Evolutionary conservation across 2,888 invertebrate species (phyloP), one percentile per base, ranked within the genome.

Genomic region (Meiosimyza platycephala): DNA sequence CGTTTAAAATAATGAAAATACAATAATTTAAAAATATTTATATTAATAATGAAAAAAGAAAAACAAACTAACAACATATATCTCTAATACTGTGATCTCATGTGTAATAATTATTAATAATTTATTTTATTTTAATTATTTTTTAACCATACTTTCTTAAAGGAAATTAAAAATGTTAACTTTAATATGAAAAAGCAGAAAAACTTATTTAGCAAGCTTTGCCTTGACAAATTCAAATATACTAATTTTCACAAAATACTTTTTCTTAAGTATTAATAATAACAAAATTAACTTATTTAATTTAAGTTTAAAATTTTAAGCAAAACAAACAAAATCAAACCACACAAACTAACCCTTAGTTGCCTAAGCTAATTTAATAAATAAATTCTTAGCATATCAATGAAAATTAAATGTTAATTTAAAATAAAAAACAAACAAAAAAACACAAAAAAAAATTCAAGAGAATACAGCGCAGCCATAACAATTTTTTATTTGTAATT

Each of bases 21-120:
- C 65, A 75, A 82, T 79, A 77, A 78, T 79, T 79, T 4, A 22
- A 33, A 13, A 62, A 62, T 40, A 40, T n/a, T 62, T 18, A 16
- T 15, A 16, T 9, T 50, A 16, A 54, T 54, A 54, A 11, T 54
- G 7, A 54, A 11, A 16, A 18, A n/a, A 2, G 22, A 22, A 54
- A 54, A 71, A 16, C 28, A 3, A 70, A 62, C 54, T 70, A 54
- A 63, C 54, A 83, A 86, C 84, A 84, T 86, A 86, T 86, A 85
- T 87, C 86, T 87, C 87, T 87, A 87, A 87, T 87, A 86, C 87
- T 87, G 87, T 87, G 87, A 87, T 87, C 87, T 87, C 87, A 87
- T 85, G 83, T 86, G 84, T 86, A 86, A 85, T 86, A 84, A 84
- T 81, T 80, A 78, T 82, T 83, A 78, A 76, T 78, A 57, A 57